A percentile compares a stretch with the other conserved stretches of the same genome.
Evolutionary conservation across 2,113 vertebrate species (phyloP).

Genomic region (Pungitius pungitius): DNA sequence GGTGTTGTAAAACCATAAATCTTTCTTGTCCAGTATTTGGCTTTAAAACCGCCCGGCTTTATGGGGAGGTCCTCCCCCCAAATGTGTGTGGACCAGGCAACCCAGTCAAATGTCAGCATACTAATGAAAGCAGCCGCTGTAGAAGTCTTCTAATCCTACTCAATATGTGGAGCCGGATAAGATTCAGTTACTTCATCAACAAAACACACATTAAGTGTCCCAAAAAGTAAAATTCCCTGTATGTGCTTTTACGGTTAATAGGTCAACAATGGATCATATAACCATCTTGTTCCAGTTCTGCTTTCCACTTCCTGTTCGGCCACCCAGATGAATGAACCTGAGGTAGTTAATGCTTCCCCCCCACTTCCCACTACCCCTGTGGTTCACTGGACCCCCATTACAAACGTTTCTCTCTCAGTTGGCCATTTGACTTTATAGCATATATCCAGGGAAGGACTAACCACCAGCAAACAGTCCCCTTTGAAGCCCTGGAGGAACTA

Average conservation of each 20-base stretch:
- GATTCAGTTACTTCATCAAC: not conserved
- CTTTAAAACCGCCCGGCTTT: slow-evolving; percentile 75
- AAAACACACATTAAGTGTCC: not conserved
- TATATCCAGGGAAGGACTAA: slow-evolving; percentile 56
- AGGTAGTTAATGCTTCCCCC: slow-evolving; percentile 59
- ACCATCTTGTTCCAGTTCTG: not conserved
- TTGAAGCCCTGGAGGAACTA: slow-evolving; percentile 9
- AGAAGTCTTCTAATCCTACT: slow-evolving; percentile 9
- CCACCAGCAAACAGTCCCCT: slow-evolving; percentile 66
- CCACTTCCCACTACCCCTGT: slow-evolving; percentile 28
- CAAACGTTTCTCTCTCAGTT: slow-evolving; percentile 58
- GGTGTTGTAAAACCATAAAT: slow-evolving; percentile 85
- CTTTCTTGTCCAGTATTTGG: slow-evolving; percentile 65
- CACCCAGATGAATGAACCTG: slow-evolving; percentile 49
- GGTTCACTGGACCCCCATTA: slow-evolving; percentile 57
- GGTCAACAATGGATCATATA: not conserved
- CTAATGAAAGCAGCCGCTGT: slow-evolving; percentile 29
- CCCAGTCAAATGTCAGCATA: slow-evolving; percentile 49
- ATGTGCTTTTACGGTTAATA: not conserved
- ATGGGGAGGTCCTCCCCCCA: slow-evolving; percentile 57
- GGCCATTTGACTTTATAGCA: slow-evolving; percentile 71
- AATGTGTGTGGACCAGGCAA: slow-evolving; percentile 70
- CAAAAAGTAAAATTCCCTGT: too few relatives aligned
- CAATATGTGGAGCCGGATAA: not conserved
- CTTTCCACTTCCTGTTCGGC: slow-evolving; percentile 28